These are phyloP conservation scores for Sula dactylatra DNA, from an alignment of 2,113 vertebrate species.

Conservation along the genomic window DNA sequence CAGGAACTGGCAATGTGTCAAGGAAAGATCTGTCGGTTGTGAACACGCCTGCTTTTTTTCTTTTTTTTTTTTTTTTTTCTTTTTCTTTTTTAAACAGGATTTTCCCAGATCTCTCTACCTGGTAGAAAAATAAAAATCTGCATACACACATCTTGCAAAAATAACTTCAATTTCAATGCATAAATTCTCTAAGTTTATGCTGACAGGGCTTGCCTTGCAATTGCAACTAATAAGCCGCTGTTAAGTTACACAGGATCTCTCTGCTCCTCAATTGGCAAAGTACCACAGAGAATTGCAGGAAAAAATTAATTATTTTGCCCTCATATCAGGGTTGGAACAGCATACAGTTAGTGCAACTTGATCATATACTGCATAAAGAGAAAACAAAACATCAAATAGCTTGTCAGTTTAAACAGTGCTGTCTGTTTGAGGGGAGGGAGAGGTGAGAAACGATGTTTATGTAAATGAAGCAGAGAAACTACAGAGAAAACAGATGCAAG, in stretches of 20 bases:
- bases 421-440: not conserved
- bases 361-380: not conserved
- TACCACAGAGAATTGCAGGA: not conserved
- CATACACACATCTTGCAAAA: not conserved
- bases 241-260: not conserved
- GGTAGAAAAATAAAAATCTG: not conserved
- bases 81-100: not conserved
- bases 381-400: conserved; percentile 38
- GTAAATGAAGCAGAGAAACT: conserved; percentile 4
- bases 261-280: not conserved
- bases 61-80: not conserved
- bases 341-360: not conserved
- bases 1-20: not conserved
- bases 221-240: not conserved
- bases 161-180: not conserved
- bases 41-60: not conserved
- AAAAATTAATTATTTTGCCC: conserved; percentile 5
- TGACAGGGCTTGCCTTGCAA: not conserved
- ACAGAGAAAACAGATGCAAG: conserved; percentile 5
- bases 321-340: conserved; percentile 28
- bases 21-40: not conserved
- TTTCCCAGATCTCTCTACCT: not conserved
- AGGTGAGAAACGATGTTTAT: not conserved
- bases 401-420: not conserved
- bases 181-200: not conserved